A percentile compares a stretch with the other conserved stretches of the same genome.
Evolutionary conservation across 2,888 invertebrate species (phyloP).

Genomic region (Adelphocoris suturalis): DNA sequence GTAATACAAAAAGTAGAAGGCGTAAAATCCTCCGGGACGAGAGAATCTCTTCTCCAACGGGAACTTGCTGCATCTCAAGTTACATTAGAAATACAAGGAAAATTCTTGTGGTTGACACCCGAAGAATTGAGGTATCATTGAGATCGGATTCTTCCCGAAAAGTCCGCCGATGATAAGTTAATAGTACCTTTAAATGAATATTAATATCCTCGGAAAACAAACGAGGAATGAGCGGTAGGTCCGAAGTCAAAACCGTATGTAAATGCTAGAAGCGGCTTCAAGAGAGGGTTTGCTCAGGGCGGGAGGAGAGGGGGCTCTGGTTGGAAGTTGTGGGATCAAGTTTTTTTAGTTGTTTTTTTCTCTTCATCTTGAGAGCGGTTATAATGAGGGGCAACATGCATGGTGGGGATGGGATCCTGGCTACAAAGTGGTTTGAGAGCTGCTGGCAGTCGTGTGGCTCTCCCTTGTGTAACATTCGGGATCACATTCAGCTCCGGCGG

Average conservation of each 20-base stretch:
- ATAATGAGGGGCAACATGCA: slow-evolving; percentile 67
- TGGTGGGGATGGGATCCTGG: slow-evolving; percentile 51
- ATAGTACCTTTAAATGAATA: slow-evolving; percentile 67
- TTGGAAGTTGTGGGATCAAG: slow-evolving; percentile 58
- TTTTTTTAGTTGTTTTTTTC: slow-evolving; percentile 54
- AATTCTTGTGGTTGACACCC: slow-evolving; percentile 49
- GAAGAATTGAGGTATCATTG: slow-evolving; percentile 50
- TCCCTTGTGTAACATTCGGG: slow-evolving; percentile 68
- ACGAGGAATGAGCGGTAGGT: slow-evolving; percentile 61
- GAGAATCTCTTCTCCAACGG: slow-evolving; percentile 28
- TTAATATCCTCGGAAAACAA: slow-evolving; percentile 53
- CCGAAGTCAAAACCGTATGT: slow-evolving; percentile 60
- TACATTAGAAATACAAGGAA: slow-evolving; percentile 41
- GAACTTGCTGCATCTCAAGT: slow-evolving; percentile 15
- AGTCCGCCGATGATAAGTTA: slow-evolving; percentile 62
- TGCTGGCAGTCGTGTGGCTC: slow-evolving; percentile 68
- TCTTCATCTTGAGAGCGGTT: slow-evolving; percentile 61
- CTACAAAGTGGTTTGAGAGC: slow-evolving; percentile 68
- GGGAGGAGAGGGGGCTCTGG: slow-evolving; percentile 37
- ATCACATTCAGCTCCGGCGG: slow-evolving; percentile 55
- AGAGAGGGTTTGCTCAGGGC: slow-evolving; percentile 10
- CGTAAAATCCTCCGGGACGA: neutral
- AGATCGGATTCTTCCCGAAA: slow-evolving; percentile 17
- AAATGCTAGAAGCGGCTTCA: slow-evolving; percentile 49
- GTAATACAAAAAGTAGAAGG: slow-evolving; percentile 20